phyloP scores from a whole-genome alignment of 2,113 vertebrate species.

The Hemicordylus capensis region DNA sequence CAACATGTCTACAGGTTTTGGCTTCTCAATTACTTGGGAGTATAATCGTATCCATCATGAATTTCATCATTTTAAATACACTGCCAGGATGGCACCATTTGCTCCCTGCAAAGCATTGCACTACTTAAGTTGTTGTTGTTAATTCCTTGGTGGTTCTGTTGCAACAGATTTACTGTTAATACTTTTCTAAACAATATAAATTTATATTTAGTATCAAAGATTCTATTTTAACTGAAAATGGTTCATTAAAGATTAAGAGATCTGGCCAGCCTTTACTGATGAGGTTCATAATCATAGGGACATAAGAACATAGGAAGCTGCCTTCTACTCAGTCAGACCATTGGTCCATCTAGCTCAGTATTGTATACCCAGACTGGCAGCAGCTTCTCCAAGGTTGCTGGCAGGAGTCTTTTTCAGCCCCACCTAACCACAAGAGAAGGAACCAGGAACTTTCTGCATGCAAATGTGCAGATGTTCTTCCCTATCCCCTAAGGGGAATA shows the following conservation, averaged over 20 bases:
- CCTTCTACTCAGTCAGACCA: too few species aligned
- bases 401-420: too few species aligned
- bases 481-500: too few species aligned
- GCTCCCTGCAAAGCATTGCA: constrained; percentile 29
- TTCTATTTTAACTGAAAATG: background rate
- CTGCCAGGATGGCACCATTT: constrained; percentile 26
- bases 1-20: constrained; percentile 32
- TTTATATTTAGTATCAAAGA: background rate
- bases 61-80: background rate
- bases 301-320: too few species aligned
- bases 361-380: too few species aligned
- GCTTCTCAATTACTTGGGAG: constrained; percentile 50
- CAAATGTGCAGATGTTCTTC: too few species aligned
- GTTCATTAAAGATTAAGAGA: background rate
- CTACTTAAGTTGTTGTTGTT: constrained; percentile 5
- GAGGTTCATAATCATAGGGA: too few species aligned
- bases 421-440: too few species aligned
- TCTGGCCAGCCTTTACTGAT: too few species aligned
- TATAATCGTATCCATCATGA: constrained; percentile 28
- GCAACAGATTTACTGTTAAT: background rate
- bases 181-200: background rate
- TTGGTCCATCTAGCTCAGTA: too few species aligned
- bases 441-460: too few species aligned
- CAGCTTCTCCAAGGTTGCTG: too few species aligned
- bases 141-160: constrained; percentile 16